phyloP scores from a whole-genome alignment of 2,113 vertebrate species.

The Oryzias curvinotus region DNA sequence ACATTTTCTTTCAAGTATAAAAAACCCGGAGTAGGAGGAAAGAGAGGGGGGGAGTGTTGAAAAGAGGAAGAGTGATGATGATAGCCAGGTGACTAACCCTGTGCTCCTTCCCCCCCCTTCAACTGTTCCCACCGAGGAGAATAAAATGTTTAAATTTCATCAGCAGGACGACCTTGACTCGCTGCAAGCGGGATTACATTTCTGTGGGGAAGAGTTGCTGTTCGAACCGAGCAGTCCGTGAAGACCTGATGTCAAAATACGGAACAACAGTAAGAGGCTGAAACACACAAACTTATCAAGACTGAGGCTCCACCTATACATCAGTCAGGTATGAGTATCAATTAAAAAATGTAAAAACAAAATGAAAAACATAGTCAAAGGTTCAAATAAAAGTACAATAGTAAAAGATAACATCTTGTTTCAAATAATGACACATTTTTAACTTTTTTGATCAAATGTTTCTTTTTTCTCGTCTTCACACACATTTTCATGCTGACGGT shows the following conservation, averaged over 20 bases:
- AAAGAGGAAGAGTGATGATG: constrained; percentile 14
- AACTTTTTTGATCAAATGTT: too few species aligned
- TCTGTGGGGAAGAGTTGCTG: constrained; percentile 44
- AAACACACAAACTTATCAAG: constrained; percentile 43
- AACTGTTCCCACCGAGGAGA: constrained; percentile 37
- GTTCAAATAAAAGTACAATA: too few species aligned
- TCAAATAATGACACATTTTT: too few species aligned
- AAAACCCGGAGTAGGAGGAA: constrained; percentile 2
- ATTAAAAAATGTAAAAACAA: too few species aligned
- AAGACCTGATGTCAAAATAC: constrained; percentile 56
- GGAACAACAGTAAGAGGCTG: constrained; percentile 30
- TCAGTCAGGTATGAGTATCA: not conserved
- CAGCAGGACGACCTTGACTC: constrained; percentile 56
- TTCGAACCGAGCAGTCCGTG: constrained; percentile 47
- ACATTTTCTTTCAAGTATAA: not conserved
- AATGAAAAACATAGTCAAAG: too few species aligned
- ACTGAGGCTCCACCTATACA: constrained; percentile 10
- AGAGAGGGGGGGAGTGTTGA: constrained; percentile 1
- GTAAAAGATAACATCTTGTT: too few species aligned
- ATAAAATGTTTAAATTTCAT: constrained; percentile 63
- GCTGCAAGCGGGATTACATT: constrained; percentile 57
- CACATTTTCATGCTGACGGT: too few species aligned
- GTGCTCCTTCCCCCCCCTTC: constrained; percentile 23
- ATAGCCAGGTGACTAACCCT: constrained; percentile 9
- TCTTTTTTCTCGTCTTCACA: too few species aligned